Percentiles rank a stretch among this genome's conserved stretches.
Conservation (phyloP, 1,140 invertebrate species). For the Diorhabda sublineata region DNA sequence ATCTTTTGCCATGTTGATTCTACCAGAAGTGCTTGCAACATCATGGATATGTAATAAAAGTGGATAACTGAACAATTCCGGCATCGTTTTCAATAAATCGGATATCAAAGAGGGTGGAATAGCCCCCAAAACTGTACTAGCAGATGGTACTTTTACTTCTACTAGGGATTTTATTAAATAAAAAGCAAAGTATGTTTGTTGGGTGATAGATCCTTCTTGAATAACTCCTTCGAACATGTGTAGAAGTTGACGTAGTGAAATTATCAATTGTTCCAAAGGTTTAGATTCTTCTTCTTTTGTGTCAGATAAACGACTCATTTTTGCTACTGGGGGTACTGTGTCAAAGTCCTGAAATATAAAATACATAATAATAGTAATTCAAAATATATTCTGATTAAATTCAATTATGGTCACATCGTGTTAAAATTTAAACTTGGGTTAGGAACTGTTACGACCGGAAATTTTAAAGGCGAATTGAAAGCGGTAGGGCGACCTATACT, state of each 20-base stretch:
- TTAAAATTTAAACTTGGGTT: too few species aligned
- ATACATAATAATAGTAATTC: too few species aligned
- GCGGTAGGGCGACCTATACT: too few species aligned
- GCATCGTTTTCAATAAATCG: constrained; percentile 73
- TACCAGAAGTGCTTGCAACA: constrained; percentile 62
- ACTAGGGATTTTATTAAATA: constrained; percentile 78
- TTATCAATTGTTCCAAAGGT: constrained; percentile 41
- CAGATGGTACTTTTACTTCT: constrained; percentile 68
- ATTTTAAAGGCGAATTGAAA: too few species aligned
- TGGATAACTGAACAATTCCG: constrained; percentile 68
- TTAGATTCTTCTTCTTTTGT: constrained; percentile 53
- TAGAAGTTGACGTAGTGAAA: constrained; percentile 35
- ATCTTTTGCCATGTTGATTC: constrained; percentile 76
- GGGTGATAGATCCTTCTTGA: constrained; percentile 70
- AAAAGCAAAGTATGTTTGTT: constrained; percentile 82
- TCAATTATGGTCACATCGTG: too few species aligned
- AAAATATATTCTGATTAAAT: too few species aligned
- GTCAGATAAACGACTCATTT: constrained; percentile 62
- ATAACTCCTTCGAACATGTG: constrained; percentile 40
- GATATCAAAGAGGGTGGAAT: constrained; percentile 74
- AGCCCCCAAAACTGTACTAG: constrained; percentile 71
- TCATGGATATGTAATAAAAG: constrained; percentile 75
- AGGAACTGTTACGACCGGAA: too few species aligned
- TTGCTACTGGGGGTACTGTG: constrained; percentile 52
- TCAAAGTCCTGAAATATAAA: constrained; percentile 33